Conservation (phyloP, 2,797 vertebrate genomes). For the Myotis planiceps region DNA sequence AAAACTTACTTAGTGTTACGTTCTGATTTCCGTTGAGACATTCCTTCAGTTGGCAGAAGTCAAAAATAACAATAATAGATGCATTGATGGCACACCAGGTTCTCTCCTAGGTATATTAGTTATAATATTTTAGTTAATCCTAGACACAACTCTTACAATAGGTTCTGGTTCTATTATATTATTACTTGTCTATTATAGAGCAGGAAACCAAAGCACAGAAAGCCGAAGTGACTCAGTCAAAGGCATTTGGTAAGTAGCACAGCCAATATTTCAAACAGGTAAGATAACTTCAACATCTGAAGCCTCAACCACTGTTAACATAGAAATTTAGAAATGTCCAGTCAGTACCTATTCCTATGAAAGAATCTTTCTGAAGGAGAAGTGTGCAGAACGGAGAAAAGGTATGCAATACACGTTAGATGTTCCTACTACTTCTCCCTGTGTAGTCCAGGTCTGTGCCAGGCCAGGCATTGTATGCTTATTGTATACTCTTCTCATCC, state of each 20-base stretch:
- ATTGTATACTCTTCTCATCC: neutral
- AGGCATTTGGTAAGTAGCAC: neutral
- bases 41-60: constrained; percentile 14
- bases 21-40: constrained; percentile 72
- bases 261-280: constrained; percentile 21
- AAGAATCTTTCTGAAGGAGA: neutral
- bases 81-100: neutral
- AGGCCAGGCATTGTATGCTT: neutral
- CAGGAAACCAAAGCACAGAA: neutral
- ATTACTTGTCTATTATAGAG: neutral
- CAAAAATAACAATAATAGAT: constrained; percentile 2
- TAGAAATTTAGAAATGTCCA: neutral
- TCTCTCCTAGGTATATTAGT: neutral
- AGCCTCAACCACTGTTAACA: neutral
- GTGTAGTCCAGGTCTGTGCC: neutral
- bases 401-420: neutral
- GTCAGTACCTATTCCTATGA: neutral
- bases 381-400: neutral
- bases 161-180: neutral
- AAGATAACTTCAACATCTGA: neutral
- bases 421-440: neutral
- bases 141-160: neutral
- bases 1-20: constrained; percentile 74
- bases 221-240: neutral
- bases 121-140: constrained; percentile 2